These are phyloP conservation scores for Neosalanx taihuensis DNA, from an alignment of 2,797 vertebrate species.

Conservation along the genomic window DNA sequence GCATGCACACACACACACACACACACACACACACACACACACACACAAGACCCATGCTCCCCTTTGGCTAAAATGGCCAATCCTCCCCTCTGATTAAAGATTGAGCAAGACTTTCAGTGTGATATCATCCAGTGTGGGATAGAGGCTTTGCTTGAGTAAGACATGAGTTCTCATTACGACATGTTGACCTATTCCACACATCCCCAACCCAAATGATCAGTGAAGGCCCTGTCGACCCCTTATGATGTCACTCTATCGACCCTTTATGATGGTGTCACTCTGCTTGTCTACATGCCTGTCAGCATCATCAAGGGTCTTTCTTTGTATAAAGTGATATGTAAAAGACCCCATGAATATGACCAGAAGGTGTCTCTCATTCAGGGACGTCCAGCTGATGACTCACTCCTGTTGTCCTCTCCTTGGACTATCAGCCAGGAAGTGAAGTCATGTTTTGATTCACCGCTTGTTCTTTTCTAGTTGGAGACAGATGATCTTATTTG, in stretches of 20 bases:
- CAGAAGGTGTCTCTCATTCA: slow-evolving; percentile 13
- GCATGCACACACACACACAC: background rate
- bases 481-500: background rate
- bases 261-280: slow-evolving; percentile 18
- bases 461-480: background rate
- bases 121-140: slow-evolving; percentile 17
- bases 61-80: background rate
- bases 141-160: slow-evolving; percentile 14
- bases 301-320: background rate
- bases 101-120: slow-evolving; percentile 31
- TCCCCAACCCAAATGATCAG: slow-evolving; percentile 15
- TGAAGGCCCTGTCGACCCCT: background rate
- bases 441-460: background rate
- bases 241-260: slow-evolving; percentile 6
- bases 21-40: background rate
- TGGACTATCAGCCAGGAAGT: background rate
- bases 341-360: background rate
- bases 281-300: background rate
- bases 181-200: slow-evolving; percentile 8
- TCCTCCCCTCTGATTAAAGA: slow-evolving; percentile 52
- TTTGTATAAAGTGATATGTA: background rate
- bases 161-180: slow-evolving; percentile 6
- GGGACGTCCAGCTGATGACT: slow-evolving; percentile 48
- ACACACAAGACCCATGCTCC: slow-evolving; percentile 16
- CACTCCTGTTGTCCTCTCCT: slow-evolving; percentile 10